phyloP scores from a whole-genome alignment of 2,888 invertebrate genomes.

The Hetaerina titia region DNA sequence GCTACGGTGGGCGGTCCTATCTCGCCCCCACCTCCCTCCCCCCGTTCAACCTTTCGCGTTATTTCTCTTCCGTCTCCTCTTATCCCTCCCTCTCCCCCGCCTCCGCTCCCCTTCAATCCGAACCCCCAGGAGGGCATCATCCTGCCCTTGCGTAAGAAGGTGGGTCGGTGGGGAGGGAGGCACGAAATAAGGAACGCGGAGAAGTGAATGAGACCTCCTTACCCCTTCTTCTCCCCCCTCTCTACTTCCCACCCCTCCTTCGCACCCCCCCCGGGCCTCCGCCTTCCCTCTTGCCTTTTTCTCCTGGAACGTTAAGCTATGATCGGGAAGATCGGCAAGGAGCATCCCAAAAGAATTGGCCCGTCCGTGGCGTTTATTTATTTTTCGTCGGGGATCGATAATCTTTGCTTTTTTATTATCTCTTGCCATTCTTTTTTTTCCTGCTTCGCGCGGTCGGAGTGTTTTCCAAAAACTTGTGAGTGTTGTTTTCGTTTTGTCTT shows the following conservation, averaged over 20 bases:
- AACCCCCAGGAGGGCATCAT: neutral
- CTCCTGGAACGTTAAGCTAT: neutral
- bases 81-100: neutral
- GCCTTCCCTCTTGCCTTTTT: neutral
- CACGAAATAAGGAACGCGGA: conserved; percentile 1
- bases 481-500: neutral
- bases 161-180: neutral
- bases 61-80: neutral
- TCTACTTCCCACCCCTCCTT: neutral
- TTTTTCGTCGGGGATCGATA: neutral
- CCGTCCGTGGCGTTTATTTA: conserved; percentile 20
- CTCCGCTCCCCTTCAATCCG: neutral
- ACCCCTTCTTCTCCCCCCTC: neutral
- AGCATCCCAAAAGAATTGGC: conserved; percentile 15
- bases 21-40: neutral
- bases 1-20: neutral
- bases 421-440: neutral
- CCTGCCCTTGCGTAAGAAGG: neutral
- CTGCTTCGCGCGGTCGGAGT: neutral
- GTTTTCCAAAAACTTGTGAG: neutral
- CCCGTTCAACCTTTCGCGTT: neutral
- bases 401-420: conserved; percentile 10
- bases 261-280: no score
- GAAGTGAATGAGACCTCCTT: neutral
- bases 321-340: neutral